Conservation (phyloP, 2,113 vertebrate species). For the Daboia siamensis region DNA sequence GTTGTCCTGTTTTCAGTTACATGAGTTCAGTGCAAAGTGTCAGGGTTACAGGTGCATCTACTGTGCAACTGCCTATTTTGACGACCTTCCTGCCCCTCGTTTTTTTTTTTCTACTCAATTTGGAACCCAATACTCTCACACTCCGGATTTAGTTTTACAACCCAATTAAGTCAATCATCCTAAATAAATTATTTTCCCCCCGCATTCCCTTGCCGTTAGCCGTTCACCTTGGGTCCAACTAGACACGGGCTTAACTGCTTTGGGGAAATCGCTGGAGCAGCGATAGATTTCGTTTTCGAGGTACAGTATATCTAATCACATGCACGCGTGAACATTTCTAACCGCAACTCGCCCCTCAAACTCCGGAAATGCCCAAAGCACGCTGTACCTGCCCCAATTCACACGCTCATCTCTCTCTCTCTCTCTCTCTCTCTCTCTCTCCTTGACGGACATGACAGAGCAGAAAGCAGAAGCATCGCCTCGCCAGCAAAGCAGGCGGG, state of each 20-base stretch:
- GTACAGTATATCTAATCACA: background rate
- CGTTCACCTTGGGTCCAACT: background rate
- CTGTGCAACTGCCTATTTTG: background rate
- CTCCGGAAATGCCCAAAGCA: background rate
- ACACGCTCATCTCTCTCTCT: background rate
- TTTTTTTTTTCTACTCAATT: background rate
- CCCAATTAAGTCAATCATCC: background rate
- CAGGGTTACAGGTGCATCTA: background rate
- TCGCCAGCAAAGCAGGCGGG: too few relatives aligned
- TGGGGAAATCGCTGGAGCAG: background rate
- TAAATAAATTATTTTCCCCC: background rate
- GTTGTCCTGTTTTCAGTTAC: slow-evolving; percentile 45
- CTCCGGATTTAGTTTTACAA: background rate
- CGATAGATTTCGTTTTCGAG: background rate
- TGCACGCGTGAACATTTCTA: background rate
- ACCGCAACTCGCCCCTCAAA: background rate
- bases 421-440: background rate
- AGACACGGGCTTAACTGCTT: background rate
- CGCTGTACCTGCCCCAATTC: background rate
- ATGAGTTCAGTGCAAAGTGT: slow-evolving; percentile 28
- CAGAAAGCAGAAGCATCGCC: slow-evolving; percentile 3
- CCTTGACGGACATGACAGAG: slow-evolving; percentile 46
- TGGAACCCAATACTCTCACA: background rate
- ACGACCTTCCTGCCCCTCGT: background rate
- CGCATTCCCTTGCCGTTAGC: background rate